A percentile compares a stretch with the other conserved stretches of the same genome.
phyloP scores from a whole-genome alignment of 1,140 invertebrate genomes.

The Drosophila hydei region DNA sequence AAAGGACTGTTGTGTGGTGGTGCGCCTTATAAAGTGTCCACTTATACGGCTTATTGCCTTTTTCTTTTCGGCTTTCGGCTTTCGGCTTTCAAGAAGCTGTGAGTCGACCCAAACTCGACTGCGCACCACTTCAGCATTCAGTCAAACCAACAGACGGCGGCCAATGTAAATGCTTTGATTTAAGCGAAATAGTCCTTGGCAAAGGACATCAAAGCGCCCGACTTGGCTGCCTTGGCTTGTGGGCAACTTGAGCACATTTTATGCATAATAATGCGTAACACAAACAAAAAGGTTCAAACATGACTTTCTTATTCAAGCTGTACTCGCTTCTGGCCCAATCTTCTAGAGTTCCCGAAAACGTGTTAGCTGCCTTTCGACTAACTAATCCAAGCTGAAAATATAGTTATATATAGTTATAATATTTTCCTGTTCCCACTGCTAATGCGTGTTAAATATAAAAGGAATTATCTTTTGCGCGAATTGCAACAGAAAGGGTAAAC shows the following conservation, averaged over 20 bases:
- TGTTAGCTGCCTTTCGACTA: too few species aligned
- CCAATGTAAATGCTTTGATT: slow-evolving; percentile 78
- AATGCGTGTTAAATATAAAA: not conserved
- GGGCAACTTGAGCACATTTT: slow-evolving; percentile 62
- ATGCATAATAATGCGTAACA: slow-evolving; percentile 74
- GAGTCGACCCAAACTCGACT: not conserved
- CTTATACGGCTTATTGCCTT: slow-evolving; percentile 80
- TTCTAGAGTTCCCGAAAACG: slow-evolving; percentile 1
- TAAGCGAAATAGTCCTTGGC: slow-evolving; percentile 25
- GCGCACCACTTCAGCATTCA: slow-evolving; percentile 49
- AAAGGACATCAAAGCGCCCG: slow-evolving; percentile 68
- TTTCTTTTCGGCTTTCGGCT: slow-evolving; percentile 16
- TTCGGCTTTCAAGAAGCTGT: slow-evolving; percentile 35
- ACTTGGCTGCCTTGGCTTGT: slow-evolving; percentile 27
- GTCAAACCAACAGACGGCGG: slow-evolving; percentile 66
- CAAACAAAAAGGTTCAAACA: slow-evolving; percentile 32
- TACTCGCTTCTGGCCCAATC: not conserved
- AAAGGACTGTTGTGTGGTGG: not conserved
- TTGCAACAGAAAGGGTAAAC: slow-evolving; percentile 12
- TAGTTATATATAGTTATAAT: not conserved
- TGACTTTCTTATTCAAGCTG: slow-evolving; percentile 39
- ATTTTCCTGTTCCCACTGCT: not conserved
- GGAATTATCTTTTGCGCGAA: not conserved
- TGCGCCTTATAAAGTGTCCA: slow-evolving; percentile 58
- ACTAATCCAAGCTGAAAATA: not conserved